Base-by-base conservation (phyloP, 2,113 vertebrate genomes). In the Cephalopterus ornatus region DNA sequence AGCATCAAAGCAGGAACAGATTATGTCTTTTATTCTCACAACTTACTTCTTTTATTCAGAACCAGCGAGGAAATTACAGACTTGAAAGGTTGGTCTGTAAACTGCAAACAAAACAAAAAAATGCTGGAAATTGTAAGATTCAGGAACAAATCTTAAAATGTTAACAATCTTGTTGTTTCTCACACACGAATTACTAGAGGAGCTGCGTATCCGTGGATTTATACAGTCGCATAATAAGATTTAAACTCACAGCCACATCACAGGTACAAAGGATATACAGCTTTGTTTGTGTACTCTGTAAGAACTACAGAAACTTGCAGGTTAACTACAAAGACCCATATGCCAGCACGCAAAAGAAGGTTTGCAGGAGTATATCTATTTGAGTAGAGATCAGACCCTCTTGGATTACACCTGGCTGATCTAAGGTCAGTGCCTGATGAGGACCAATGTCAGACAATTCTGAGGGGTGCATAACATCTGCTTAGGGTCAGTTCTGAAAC, bases 1-100 rank as follows among this genome's bases (percentile, higher is more conserved):
- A 91, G 85, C 85, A 93, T 95, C 92, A 92, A 95, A 97, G 95
- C 52, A 81, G 70, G 89, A 84, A 46, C 18, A 88, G 93, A 91
- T 94, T 96, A 92, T 1, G 3, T 91, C 73, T 94, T 92, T 96
- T 90, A 85, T 81, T 81, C 84, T 89, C 68, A 39, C 46, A 53
- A 9, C 52, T 52, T 28, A 28, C 26, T 52, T 50, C 49, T 50
- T 52, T 52, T 52, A 35, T 78, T 95, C 85, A 83, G 78, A 95
- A 90, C 42, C 61, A 37, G 84, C 41, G 75, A 94, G 88, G 78
- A 96, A 97, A 96, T 92, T 61, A 89, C 61, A 65, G 70, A 56
- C 79, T 93, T 88, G 77, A 95, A 93, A 95, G 61, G 78, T 22
- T 86, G 70, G 62, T 74, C 66, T 94, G 96, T 82, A 93, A 94